Evolutionary conservation across 2,797 vertebrate genomes (phyloP).

Genomic region (Momotus momota): DNA sequence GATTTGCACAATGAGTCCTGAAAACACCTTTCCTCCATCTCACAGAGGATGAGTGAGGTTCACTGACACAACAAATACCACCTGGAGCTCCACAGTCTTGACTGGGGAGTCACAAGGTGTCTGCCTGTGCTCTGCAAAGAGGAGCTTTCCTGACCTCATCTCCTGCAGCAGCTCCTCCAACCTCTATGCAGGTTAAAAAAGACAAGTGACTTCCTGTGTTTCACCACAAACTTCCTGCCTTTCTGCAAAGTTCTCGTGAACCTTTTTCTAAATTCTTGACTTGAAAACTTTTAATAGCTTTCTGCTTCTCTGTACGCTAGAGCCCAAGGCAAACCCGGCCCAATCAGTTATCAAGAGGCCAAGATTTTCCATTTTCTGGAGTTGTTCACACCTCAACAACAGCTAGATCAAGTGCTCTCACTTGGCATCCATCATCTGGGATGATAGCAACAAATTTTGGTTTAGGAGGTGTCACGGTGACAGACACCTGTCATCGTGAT

Average conservation of each 20-base stretch:
- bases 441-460: background rate
- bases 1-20: background rate
- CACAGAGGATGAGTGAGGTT: background rate
- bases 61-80: background rate
- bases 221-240: conserved; percentile 52
- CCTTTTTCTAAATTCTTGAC: background rate
- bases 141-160: background rate
- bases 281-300: background rate
- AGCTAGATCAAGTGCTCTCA: background rate
- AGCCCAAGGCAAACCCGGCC: background rate
- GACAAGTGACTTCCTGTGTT: conserved; percentile 15
- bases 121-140: background rate
- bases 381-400: background rate
- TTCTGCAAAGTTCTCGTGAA: background rate
- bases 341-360: background rate
- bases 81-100: background rate
- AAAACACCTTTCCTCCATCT: background rate
- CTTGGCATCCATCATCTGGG: background rate
- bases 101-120: background rate
- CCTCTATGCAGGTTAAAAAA: background rate
- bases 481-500: background rate
- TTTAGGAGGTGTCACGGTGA: background rate
- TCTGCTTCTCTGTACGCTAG: background rate
- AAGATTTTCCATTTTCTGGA: background rate
- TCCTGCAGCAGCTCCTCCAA: conserved; percentile 3